Evolutionary conservation across 2,888 invertebrate species (phyloP).

Genomic region (Agrotis exclamationis): DNA sequence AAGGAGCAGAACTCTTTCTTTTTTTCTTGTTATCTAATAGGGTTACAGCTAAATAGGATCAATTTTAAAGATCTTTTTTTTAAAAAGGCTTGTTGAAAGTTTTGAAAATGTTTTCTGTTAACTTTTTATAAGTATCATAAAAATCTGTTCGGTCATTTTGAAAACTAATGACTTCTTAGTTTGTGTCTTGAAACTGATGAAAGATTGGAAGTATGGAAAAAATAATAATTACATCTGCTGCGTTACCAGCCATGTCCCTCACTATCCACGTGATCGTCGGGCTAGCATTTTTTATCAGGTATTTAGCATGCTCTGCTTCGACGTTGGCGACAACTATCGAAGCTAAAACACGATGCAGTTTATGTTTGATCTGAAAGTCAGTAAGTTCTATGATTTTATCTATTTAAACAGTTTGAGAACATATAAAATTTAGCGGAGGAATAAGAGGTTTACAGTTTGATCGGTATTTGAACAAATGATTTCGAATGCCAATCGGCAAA

Average conservation of each 20-base stretch:
- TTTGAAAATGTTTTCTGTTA: too few species aligned
- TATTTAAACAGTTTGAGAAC: neutral
- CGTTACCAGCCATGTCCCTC: neutral
- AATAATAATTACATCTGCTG: neutral
- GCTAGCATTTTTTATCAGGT: neutral
- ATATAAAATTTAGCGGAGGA: neutral
- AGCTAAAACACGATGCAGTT: constrained; percentile 26
- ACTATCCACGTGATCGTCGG: constrained; percentile 3
- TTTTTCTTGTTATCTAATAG: too few species aligned
- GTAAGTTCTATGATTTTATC: neutral
- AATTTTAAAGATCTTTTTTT: too few species aligned
- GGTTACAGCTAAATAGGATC: too few species aligned
- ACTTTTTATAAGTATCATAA: too few species aligned
- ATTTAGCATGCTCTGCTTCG: constrained; percentile 49
- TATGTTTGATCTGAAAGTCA: constrained; percentile 8
- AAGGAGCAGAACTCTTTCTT: too few species aligned
- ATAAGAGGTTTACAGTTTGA: neutral
- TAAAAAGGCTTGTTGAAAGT: too few species aligned
- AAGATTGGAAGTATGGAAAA: neutral
- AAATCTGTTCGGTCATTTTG: too few species aligned
- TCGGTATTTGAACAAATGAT: too few species aligned
- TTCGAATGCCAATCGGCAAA: neutral
- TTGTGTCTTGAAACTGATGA: neutral
- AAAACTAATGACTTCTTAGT: too few species aligned
- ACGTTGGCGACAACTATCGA: constrained; percentile 73